Evolutionary conservation across 2,113 vertebrate species (phyloP), one percentile per base, ranked within the genome.

Genomic region (Chinchilla lanigera): DNA sequence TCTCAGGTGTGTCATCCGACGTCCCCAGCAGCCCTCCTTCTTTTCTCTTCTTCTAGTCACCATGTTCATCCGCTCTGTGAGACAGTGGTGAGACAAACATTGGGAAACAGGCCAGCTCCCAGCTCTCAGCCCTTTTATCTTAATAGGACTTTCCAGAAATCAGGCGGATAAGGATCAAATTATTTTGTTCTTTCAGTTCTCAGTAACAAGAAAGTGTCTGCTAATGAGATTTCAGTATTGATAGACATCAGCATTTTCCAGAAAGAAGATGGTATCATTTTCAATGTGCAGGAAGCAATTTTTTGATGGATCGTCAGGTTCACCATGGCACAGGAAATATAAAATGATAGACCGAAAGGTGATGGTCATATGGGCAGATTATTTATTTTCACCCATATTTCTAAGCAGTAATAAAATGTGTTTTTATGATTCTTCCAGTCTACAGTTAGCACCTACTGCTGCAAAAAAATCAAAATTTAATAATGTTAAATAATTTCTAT

Each of bases 131-230:
- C 54, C 92, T 97, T 96, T 96, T 96, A 95, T 94, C 96, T 89
- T 96, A 97, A 97, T 86, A 95, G 67, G 65, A 86, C 93, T 97
- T 97, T 95, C 61, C 61, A 94, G 94, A 97, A 97, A 78, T 81
- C 96, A 71, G 60, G 78, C 35, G 61, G 78, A 86, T 84, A 93
- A 61, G 30, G 78, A 86, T 84, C 90, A 86, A 95, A 96, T 95
- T 80, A 93, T 69, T 93, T 71, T 97, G 33, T 44, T 47, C 22
- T 78, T 85, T 73, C 30, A 85, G 78, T 56, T 94, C 75, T 96
- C 52, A 56, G 86, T 88, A 94, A 92, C 88, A 93, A 78, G 56
- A 97, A 95, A 96, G 50, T 75, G 41, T 96, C 87, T 94, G 38
- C 44, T 97, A 96, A 98, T 95, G 82, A 86, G 67, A 96, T 97